Evolutionary conservation across 2,113 vertebrate genomes (phyloP).

Genomic region (Cottus gobio): DNA sequence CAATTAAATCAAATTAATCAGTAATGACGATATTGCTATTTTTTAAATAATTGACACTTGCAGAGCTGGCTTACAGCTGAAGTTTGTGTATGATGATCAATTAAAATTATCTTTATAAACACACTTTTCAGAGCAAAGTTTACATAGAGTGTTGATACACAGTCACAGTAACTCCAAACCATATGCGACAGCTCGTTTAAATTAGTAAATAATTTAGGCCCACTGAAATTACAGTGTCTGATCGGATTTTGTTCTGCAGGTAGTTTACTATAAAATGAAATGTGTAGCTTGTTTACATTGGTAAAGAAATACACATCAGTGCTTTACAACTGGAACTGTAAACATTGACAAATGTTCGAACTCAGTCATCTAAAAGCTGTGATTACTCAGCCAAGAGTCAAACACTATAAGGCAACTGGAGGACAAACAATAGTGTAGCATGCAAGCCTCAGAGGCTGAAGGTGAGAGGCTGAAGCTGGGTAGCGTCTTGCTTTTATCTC

Average conservation of each 20-base stretch:
- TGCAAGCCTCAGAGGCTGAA: not conserved
- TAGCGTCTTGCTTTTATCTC: slow-evolving; percentile 52
- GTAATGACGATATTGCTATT: not conserved
- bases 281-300: slow-evolving; percentile 12
- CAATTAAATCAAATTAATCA: not conserved
- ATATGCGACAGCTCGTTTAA: not conserved
- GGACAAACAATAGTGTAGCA: not conserved
- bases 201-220: not conserved
- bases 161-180: not conserved
- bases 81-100: not conserved
- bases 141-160: not conserved
- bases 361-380: slow-evolving; percentile 5
- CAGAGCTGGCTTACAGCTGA: not conserved
- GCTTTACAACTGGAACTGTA: slow-evolving; percentile 33
- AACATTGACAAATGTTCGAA: slow-evolving; percentile 52
- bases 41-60: not conserved
- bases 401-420: slow-evolving; percentile 35
- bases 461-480: slow-evolving; percentile 24
- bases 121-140: not conserved
- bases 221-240: not conserved
- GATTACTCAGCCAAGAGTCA: slow-evolving; percentile 1
- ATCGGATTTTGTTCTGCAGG: slow-evolving; percentile 11
- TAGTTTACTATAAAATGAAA: slow-evolving; percentile 24
- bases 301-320: slow-evolving; percentile 25
- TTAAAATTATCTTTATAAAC: not conserved